These are phyloP conservation scores for Baryphthengus martii DNA, from an alignment of 2,113 vertebrate genomes.

Conservation along the genomic window DNA sequence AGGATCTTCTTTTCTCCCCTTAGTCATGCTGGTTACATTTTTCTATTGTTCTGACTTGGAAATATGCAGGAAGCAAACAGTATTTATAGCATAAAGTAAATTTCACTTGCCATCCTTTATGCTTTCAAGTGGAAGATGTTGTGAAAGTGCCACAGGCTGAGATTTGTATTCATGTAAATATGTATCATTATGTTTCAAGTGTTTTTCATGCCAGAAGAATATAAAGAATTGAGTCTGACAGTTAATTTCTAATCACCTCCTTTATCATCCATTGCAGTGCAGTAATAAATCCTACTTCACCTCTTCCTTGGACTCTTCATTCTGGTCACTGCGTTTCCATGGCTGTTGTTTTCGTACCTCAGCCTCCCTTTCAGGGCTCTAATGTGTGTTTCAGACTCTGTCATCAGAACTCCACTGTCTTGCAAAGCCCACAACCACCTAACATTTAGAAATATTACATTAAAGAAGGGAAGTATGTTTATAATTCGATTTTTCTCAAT, in stretches of 20 bases:
- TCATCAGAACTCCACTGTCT: not conserved
- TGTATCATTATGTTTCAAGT: not conserved
- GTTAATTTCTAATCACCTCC: constrained; percentile 39
- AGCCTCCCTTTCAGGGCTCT: not conserved
- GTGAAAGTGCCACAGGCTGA: not conserved
- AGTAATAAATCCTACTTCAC: constrained; percentile 18
- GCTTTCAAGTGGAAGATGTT: constrained; percentile 3
- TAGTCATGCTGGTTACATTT: not conserved
- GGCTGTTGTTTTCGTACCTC: not conserved
- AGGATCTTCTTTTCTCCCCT: not conserved
- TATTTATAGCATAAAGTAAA: not conserved
- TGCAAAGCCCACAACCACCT: not conserved
- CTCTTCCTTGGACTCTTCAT: not conserved
- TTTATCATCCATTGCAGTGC: constrained; percentile 17
- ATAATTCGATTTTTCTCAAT: not conserved
- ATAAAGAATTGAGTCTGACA: constrained; percentile 27
- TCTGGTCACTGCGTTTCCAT: not conserved
- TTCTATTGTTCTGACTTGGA: not conserved
- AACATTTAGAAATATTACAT: not conserved
- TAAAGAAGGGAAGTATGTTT: not conserved
- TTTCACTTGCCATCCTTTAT: not conserved
- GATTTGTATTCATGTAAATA: constrained; percentile 4
- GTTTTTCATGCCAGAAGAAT: not conserved
- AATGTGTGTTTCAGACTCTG: not conserved
- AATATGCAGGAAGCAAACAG: not conserved